Evolutionary conservation across 1,140 invertebrate genomes (phyloP).

Genomic region (Cephus cinctus): DNA sequence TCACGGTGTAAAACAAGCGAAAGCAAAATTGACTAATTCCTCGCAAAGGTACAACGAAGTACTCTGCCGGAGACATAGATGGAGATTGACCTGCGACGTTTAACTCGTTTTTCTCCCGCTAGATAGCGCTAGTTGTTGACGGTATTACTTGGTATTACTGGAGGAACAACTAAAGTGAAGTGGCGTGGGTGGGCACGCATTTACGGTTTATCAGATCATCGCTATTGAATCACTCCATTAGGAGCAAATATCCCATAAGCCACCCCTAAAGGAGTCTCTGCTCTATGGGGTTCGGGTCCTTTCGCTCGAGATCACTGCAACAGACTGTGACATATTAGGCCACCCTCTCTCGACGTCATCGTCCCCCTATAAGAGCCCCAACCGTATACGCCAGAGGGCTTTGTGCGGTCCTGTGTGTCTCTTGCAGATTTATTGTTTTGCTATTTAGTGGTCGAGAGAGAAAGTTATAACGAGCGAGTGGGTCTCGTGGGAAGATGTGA

Average conservation of each 20-base stretch:
- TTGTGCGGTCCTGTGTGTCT: neutral
- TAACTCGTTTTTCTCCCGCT: too few species aligned
- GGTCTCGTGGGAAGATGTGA: constrained; percentile 37
- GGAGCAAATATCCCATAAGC: constrained; percentile 25
- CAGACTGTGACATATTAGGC: constrained; percentile 57
- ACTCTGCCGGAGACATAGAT: too few species aligned
- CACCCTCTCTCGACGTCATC: constrained; percentile 46
- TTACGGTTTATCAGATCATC: constrained; percentile 49
- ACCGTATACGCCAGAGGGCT: too few species aligned
- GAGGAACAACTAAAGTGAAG: too few species aligned
- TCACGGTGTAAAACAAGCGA: too few species aligned
- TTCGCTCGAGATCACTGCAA: constrained; percentile 43
- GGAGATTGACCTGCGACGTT: too few species aligned
- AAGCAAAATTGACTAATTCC: too few species aligned
- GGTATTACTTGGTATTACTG: too few species aligned
- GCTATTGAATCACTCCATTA: constrained; percentile 55
- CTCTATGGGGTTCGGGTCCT: neutral
- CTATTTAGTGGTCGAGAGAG: constrained; percentile 46
- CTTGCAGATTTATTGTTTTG: constrained; percentile 51
- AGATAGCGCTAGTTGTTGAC: too few species aligned
- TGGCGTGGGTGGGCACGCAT: neutral
- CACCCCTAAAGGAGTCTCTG: constrained; percentile 11
- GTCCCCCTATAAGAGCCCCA: constrained; percentile 40
- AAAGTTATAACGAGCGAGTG: too few species aligned
- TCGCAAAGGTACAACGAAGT: too few species aligned